phyloP scores from a whole-genome alignment of 2,797 vertebrate species.

The Hypotaenidia okinawae region DNA sequence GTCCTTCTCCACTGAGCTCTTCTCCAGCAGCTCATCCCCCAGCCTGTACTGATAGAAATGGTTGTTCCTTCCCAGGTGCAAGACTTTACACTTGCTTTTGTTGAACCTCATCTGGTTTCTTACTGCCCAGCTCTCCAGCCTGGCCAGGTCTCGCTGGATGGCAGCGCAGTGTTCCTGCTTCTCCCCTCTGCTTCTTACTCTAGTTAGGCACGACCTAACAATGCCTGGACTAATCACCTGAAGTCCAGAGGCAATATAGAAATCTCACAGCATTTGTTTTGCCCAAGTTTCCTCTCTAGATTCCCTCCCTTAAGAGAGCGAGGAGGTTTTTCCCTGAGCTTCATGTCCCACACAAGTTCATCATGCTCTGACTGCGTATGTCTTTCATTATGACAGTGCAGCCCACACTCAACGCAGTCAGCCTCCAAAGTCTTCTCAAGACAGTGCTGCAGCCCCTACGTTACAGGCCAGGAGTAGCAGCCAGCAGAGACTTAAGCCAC shows the following conservation, averaged over 20 bases:
- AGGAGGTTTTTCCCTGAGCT: background rate
- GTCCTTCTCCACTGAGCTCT: no score
- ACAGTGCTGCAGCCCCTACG: background rate
- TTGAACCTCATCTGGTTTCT: no score
- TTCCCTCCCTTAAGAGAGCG: background rate
- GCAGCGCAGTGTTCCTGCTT: background rate
- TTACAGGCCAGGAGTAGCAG: background rate
- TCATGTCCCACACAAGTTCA: constrained; percentile 46
- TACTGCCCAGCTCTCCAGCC: no score
- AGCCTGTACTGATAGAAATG: no score
- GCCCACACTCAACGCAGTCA: background rate
- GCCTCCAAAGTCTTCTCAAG: background rate
- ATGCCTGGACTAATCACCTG: background rate
- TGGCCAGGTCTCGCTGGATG: no score
- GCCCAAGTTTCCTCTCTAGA: background rate
- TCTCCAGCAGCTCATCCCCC: no score
- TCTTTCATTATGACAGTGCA: background rate
- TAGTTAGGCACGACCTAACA: background rate
- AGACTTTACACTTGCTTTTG: no score
- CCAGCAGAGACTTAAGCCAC: background rate
- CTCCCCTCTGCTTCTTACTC: background rate
- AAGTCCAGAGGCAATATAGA: background rate
- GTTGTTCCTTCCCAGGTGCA: no score
- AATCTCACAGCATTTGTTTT: background rate
- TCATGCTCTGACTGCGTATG: constrained; percentile 27